Base-by-base conservation (phyloP, 2,888 invertebrate species). In the Ichneumon xanthorius region DNA sequence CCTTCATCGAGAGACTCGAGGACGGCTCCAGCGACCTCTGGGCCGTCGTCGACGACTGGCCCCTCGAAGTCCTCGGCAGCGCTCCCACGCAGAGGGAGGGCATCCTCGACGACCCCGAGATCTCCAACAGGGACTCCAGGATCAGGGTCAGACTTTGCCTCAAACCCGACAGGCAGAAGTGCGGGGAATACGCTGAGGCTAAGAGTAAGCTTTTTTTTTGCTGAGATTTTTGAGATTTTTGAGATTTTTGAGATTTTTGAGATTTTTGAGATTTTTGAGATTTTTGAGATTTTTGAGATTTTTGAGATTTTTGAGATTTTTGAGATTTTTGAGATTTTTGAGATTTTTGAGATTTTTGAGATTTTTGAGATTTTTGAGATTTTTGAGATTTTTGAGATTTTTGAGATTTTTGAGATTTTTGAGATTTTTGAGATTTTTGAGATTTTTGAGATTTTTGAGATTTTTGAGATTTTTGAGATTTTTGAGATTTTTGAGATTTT, bases 61-160 rank as follows among this genome's bases (percentile, higher is more conserved):
- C 96, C 0, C 94, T 98, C 11, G 96, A 96, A 87, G 95, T 97
- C 4, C 96, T 97, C 0, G 97, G 97, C 0, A 95, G 96, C 45
- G 95, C 95, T 26, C 95, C 97, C 0, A 96, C 96, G 7, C 96
- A 96, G 84, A 96, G 96, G 88, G 97, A 97, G 91, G 95, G 96
- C 0, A 95, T 96, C 55, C 94, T 98, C 75, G 96, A 97, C 81
- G 95, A 96, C 71, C 93, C 96, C 61, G 95, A 95, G 19, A 91
- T 93, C 2, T 94, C 94, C 0, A 94, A 95, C 82, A 94, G 90
- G 95, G 91, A 96, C 95, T 92, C 97, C 0, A 95, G 96, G 86
- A 96, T 98, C 65, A 95, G 98, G 72, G 96, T 98, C 19, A 97
- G 97, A 90, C 95, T 98, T 50, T 98, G 98, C 90, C 95, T 98